Base-by-base conservation (phyloP, 2,113 vertebrate species). In the Halcyon senegalensis region DNA sequence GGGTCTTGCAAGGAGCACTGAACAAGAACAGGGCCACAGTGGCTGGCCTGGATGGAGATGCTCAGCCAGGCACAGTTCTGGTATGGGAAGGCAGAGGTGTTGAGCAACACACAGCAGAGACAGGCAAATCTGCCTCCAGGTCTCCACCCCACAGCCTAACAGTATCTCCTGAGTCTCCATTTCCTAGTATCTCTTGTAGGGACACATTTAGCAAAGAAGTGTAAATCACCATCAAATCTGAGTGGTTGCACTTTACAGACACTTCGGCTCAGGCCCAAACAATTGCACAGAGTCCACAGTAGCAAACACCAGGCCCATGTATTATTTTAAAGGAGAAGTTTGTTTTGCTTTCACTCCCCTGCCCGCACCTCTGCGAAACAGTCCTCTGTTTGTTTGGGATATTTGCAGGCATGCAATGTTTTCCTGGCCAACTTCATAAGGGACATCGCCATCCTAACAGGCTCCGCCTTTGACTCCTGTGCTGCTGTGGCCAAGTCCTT, bases 201-300 rank as follows among this genome's bases (percentile, higher is more conserved):
- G 58, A 83, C 21, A 62, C 58, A 37, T 87, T 94, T 30, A 89
- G 87, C 78, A 66, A 63, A 41, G 37, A 76, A 81, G 62, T 62
- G 37, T 92, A 96, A 95, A 92, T 84, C 67, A 43, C 46, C 76
- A 74, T 79, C 58, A 66, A 70, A 90, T 56, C 75, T 76, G 89
- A 97, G 84, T 87, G 94, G 77, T 0, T 87, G 89, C 89, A 92
- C 91, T 97, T 91, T 44, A 93, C 62, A 95, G 48, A 73, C 91
- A 92, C 95, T 96, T 95, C 93, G 89, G 62, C 62, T 82, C 48
- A 75, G 89, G 58, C 33, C 89, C 87, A 94, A 96, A 96, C 87
- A 97, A 69, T 31, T 75, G 44, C 76, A 84, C 1, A 4, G 56
- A 84, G 81, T 24, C 84, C 82, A 43, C 62, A 46, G 18, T 9